These are phyloP conservation scores for Aphelocoma californica DNA, from an alignment of 2,797 vertebrate genomes.

Conservation along the genomic window DNA sequence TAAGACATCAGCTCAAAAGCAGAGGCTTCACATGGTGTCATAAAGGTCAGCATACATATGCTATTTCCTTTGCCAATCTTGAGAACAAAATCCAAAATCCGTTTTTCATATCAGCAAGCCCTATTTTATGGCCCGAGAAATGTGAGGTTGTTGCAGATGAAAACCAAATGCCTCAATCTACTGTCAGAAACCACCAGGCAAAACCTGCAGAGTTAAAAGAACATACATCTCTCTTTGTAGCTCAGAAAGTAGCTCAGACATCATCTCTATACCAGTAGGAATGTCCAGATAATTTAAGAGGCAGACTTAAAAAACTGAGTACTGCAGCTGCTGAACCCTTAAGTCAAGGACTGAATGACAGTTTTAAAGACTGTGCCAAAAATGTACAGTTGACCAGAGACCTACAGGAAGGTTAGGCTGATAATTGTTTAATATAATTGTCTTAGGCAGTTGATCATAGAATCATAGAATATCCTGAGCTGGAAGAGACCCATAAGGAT, in stretches of 20 bases:
- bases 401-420: background rate
- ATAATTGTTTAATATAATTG: background rate
- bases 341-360: background rate
- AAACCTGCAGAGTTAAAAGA: conserved; percentile 17
- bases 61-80: background rate
- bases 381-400: background rate
- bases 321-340: background rate
- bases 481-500: background rate
- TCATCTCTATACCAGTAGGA: background rate
- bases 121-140: background rate
- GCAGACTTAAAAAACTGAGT: background rate
- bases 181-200: background rate
- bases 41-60: background rate
- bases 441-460: background rate
- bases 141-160: background rate
- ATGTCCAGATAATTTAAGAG: conserved; percentile 34
- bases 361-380: background rate
- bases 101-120: conserved; percentile 9
- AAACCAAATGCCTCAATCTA: background rate
- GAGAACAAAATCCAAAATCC: conserved; percentile 11
- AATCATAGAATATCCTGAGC: background rate
- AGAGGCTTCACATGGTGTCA: background rate
- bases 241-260: background rate
- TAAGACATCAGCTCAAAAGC: background rate
- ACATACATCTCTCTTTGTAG: background rate